phyloP scores from a whole-genome alignment of 2,888 invertebrate species.

The Protonemura montana region DNA sequence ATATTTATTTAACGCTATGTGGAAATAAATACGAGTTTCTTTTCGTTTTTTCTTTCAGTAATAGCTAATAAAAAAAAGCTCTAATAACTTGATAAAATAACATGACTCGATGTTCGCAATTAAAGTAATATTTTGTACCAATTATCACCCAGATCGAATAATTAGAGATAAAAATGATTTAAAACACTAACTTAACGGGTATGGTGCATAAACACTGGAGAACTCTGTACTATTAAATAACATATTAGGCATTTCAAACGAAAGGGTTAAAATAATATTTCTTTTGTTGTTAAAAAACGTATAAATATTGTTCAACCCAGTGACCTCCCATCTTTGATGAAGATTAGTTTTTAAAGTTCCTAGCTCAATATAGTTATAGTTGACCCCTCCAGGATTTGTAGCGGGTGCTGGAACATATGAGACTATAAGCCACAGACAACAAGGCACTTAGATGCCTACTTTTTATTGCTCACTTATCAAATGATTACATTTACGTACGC shows the following conservation, averaged over 20 bases:
- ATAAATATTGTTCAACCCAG: constrained; percentile 40
- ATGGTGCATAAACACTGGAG: constrained; percentile 40
- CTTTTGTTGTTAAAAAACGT: constrained; percentile 41
- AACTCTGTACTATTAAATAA: constrained; percentile 19
- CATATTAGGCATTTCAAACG: background rate
- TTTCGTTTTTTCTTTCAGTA: too few species aligned
- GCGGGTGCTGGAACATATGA: background rate
- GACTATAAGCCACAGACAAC: background rate
- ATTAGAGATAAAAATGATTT: too few species aligned
- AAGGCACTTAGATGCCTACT: background rate
- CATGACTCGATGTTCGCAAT: too few species aligned
- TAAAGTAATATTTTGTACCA: too few species aligned
- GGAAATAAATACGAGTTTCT: background rate
- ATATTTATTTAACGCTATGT: background rate
- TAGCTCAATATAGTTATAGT: constrained; percentile 48
- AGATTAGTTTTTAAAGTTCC: constrained; percentile 36
- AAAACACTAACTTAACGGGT: background rate
- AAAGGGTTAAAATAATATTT: constrained; percentile 34
- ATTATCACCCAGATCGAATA: too few species aligned
- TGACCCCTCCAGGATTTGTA: constrained; percentile 46
- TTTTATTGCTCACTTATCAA: constrained; percentile 7
- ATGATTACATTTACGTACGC: background rate
- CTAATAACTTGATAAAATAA: too few species aligned
- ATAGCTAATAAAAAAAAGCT: too few species aligned
- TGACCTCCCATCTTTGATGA: constrained; percentile 43